phyloP scores from a whole-genome alignment of 2,797 vertebrate species.

The Oreochromis grahami region DNA sequence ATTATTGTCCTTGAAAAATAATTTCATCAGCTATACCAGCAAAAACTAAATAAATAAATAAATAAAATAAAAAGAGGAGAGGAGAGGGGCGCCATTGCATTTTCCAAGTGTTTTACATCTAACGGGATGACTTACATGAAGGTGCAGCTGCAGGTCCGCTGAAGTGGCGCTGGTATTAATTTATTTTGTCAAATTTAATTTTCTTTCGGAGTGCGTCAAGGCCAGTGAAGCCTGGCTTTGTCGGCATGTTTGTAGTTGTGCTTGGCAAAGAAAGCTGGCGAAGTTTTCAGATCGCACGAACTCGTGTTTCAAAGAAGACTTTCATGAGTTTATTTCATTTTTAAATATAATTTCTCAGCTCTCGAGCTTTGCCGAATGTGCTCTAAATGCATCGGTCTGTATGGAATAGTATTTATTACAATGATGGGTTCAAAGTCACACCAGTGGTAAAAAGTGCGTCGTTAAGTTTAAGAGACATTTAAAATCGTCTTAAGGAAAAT shows the following conservation, averaged over 20 bases:
- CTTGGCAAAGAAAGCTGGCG: slow-evolving; percentile 42
- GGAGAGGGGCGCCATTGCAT: neutral
- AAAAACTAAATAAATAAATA: too few species aligned
- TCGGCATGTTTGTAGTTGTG: slow-evolving; percentile 52
- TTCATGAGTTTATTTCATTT: slow-evolving; percentile 51
- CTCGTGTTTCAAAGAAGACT: slow-evolving; percentile 54
- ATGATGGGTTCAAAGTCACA: slow-evolving; percentile 12
- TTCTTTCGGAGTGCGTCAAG: slow-evolving; percentile 37
- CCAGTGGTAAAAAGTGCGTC: neutral
- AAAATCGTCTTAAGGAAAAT: neutral
- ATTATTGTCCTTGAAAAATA: neutral
- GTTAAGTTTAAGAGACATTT: neutral
- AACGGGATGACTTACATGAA: neutral
- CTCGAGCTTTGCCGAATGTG: slow-evolving; percentile 1
- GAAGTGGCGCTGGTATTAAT: slow-evolving; percentile 54
- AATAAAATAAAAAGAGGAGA: accelerated
- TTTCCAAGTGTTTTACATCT: slow-evolving; percentile 4
- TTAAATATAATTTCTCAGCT: slow-evolving; percentile 13
- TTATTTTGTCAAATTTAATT: slow-evolving; percentile 71
- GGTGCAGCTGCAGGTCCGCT: slow-evolving; percentile 17
- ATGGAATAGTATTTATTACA: neutral
- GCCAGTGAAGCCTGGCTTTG: slow-evolving; percentile 30
- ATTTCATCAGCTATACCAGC: neutral
- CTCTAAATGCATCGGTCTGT: neutral
- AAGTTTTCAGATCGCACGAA: slow-evolving; percentile 37